These are phyloP conservation scores for Papilio glaucus DNA, from an alignment of 1,140 invertebrate genomes.

Conservation along the genomic window DNA sequence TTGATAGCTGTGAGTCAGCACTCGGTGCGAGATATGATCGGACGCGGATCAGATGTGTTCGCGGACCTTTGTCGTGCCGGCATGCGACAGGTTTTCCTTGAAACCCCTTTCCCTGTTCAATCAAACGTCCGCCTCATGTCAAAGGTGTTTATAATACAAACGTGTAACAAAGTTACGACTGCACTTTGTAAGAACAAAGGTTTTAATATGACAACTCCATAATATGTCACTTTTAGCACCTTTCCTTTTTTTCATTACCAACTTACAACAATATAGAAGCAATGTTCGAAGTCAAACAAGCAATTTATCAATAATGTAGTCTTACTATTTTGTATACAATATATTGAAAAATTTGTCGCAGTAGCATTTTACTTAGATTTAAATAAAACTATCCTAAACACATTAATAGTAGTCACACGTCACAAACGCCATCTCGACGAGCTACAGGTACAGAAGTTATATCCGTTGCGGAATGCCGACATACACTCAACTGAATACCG, in stretches of 20 bases:
- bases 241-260: background rate
- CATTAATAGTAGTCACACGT: too few species aligned
- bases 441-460: background rate
- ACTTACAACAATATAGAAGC: background rate
- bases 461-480: slow-evolving; percentile 4
- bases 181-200: slow-evolving; percentile 9
- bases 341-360: too few species aligned
- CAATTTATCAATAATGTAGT: background rate
- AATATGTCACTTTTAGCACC: slow-evolving; percentile 16
- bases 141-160: slow-evolving; percentile 18
- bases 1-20: slow-evolving; percentile 24
- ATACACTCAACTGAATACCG: slow-evolving; percentile 4
- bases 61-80: slow-evolving; percentile 19
- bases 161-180: background rate
- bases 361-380: too few species aligned
- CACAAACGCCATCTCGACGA: too few species aligned
- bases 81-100: slow-evolving; percentile 29
- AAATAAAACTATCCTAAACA: too few species aligned
- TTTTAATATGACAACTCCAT: background rate
- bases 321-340: background rate
- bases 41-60: slow-evolving; percentile 28
- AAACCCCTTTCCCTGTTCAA: slow-evolving; percentile 32
- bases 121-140: slow-evolving; percentile 1
- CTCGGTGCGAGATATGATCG: slow-evolving; percentile 8
- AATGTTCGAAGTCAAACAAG: background rate